These are phyloP conservation scores for Kryphioiulus occultus DNA, from an alignment of 2,888 invertebrate species.

Conservation along the genomic window DNA sequence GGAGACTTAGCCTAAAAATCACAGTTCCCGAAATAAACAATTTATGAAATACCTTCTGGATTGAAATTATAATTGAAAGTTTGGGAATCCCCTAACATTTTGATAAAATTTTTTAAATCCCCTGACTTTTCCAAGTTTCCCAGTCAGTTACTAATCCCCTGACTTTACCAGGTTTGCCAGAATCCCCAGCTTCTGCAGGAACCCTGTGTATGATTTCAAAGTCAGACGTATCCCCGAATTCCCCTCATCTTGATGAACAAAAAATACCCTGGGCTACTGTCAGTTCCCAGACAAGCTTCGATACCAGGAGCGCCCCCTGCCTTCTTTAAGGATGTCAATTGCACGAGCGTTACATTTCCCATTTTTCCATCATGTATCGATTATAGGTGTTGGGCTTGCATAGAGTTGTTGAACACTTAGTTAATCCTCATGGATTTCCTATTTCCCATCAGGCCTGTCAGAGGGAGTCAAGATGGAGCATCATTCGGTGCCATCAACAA, in stretches of 20 bases:
- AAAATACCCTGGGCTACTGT: not conserved
- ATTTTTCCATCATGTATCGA: slow-evolving; percentile 4
- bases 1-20: too few relatives aligned
- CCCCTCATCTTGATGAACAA: not conserved
- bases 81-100: not conserved
- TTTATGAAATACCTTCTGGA: too few relatives aligned
- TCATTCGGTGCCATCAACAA: slow-evolving; percentile 4
- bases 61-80: too few relatives aligned
- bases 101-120: not conserved
- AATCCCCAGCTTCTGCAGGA: too few relatives aligned
- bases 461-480: slow-evolving; percentile 15
- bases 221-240: not conserved
- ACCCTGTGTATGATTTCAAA: not conserved
- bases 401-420: slow-evolving; percentile 15
- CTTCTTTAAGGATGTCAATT: slow-evolving; percentile 10
- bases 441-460: slow-evolving; percentile 23
- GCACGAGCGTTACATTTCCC: slow-evolving; percentile 14
- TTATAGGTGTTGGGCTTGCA: not conserved
- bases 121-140: too few relatives aligned
- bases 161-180: too few relatives aligned
- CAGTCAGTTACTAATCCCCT: not conserved
- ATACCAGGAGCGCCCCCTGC: slow-evolving; percentile 5
- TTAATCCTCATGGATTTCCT: slow-evolving; percentile 23
- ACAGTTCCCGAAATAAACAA: too few relatives aligned
- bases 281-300: not conserved